These are phyloP conservation scores for Euura lappo DNA, from an alignment of 1,140 invertebrate genomes.

Conservation along the genomic window DNA sequence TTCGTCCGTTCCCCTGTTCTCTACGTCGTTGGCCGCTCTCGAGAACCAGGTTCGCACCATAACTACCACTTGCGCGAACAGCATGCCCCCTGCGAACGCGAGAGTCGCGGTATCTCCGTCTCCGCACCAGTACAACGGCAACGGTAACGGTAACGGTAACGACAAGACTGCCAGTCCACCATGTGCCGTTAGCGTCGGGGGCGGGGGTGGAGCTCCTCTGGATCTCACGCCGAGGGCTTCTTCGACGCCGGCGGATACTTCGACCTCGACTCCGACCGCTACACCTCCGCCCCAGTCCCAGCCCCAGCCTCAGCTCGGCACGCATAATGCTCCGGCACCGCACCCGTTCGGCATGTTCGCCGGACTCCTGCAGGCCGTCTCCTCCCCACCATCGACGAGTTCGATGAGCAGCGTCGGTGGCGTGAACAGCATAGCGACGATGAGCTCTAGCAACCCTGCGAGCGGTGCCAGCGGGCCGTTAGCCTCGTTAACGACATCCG, in stretches of 20 bases:
- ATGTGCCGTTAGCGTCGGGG: slow-evolving; percentile 29
- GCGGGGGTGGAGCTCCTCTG: slow-evolving; percentile 46
- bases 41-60: slow-evolving; percentile 77
- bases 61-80: slow-evolving; percentile 61
- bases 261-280: slow-evolving; percentile 52
- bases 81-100: slow-evolving; percentile 60
- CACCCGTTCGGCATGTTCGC: slow-evolving; percentile 60
- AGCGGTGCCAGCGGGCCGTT: slow-evolving; percentile 57
- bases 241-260: slow-evolving; percentile 53
- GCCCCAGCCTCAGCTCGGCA: slow-evolving; percentile 39
- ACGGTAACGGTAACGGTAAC: slow-evolving; percentile 47
- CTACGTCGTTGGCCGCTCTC: slow-evolving; percentile 75
- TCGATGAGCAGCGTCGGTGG: slow-evolving; percentile 35
- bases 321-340: slow-evolving; percentile 8
- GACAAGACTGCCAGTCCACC: slow-evolving; percentile 62
- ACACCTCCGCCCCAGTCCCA: slow-evolving; percentile 32
- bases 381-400: slow-evolving; percentile 50
- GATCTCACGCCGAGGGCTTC: slow-evolving; percentile 56
- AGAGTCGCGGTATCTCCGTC: slow-evolving; percentile 56
- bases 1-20: slow-evolving; percentile 67
- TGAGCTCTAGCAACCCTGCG: slow-evolving; percentile 22
- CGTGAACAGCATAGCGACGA: slow-evolving; percentile 38
- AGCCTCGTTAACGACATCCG: slow-evolving; percentile 77
- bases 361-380: slow-evolving; percentile 59
- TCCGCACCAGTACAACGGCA: slow-evolving; percentile 36